Evolutionary conservation across 2,888 invertebrate genomes (phyloP).

Genomic region (Pelosia muscerda): DNA sequence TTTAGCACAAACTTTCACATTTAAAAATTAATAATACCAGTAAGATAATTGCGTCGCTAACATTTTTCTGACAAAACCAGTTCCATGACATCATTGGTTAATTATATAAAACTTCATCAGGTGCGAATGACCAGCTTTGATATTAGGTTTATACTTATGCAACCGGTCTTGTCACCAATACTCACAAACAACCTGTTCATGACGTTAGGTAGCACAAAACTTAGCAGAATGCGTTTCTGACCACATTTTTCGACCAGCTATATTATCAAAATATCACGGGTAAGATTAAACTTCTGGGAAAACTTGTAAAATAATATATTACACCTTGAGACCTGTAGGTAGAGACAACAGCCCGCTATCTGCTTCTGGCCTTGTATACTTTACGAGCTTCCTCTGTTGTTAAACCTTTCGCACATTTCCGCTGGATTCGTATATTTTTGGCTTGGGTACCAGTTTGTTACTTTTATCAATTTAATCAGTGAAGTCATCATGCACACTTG

Average conservation of each 20-base stretch:
- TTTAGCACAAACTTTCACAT: conserved; percentile 2
- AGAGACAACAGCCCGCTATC: neutral
- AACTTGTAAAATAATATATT: neutral
- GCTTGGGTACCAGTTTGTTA: too few species aligned
- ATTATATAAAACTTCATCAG: neutral
- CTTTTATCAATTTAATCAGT: too few species aligned
- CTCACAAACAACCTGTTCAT: conserved; percentile 27
- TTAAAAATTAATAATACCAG: neutral
- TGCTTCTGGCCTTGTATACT: neutral
- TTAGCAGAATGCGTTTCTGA: conserved; percentile 38
- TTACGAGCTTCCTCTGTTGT: neutral
- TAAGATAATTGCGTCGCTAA: neutral
- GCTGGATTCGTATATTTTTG: neutral
- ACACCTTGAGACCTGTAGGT: neutral
- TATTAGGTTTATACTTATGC: conserved; percentile 9
- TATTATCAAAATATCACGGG: neutral
- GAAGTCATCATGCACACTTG: neutral
- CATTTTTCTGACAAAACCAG: neutral
- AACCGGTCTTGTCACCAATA: conserved; percentile 19
- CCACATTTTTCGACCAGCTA: conserved; percentile 25
- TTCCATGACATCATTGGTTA: conserved; percentile 1
- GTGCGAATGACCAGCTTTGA: neutral
- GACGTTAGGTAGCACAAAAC: conserved; percentile 44
- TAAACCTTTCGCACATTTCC: neutral
- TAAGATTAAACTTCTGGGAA: neutral